These are phyloP conservation scores for Laupala kohalensis DNA, from an alignment of 1,140 invertebrate genomes.

Conservation along the genomic window DNA sequence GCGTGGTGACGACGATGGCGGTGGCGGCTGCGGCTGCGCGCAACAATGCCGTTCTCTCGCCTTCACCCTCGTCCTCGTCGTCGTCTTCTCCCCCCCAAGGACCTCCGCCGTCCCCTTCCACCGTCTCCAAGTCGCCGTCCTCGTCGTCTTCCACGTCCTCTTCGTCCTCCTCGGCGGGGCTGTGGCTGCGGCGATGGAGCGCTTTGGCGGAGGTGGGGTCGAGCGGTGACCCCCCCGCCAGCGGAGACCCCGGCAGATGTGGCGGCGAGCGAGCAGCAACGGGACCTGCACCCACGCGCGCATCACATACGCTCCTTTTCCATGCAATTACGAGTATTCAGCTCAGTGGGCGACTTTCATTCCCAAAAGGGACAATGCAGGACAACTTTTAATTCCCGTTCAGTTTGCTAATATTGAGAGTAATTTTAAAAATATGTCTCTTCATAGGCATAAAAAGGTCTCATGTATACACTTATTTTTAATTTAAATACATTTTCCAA, in stretches of 20 bases:
- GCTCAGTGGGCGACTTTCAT: no score
- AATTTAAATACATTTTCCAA: no score
- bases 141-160: neutral
- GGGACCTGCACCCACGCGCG: neutral
- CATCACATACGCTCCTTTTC: no score
- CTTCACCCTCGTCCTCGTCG: constrained; percentile 1
- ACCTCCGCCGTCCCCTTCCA: neutral
- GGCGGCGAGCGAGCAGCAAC: neutral
- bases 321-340: no score
- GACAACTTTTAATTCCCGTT: no score
- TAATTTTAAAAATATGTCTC: no score
- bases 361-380: no score
- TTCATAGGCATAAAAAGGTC: no score
- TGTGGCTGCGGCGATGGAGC: neutral
- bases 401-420: no score
- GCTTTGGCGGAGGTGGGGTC: no score
- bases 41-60: neutral
- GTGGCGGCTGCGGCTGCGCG: constrained; percentile 3
- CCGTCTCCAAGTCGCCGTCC: neutral
- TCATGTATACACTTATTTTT: no score
- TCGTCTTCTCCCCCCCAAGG: no score
- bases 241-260: neutral
- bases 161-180: neutral
- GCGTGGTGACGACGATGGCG: constrained; percentile 4
- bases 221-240: neutral